Evolutionary conservation across 2,113 vertebrate species (phyloP).

Genomic region (Phainopepla nitens): DNA sequence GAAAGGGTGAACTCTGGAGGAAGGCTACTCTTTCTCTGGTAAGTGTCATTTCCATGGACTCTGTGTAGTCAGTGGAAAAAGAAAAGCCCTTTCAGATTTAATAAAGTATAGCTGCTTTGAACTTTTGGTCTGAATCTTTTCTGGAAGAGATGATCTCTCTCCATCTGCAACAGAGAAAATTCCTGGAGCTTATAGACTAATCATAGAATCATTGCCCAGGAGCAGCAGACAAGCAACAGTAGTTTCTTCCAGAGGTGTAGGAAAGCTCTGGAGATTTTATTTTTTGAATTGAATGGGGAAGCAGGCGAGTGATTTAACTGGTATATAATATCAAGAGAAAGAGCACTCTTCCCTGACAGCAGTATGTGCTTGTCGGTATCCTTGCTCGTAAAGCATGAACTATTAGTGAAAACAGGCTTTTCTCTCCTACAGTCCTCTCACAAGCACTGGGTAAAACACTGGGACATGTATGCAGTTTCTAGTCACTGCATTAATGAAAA

Average conservation of each 20-base stretch:
- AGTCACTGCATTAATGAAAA: not conserved
- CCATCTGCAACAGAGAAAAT: not conserved
- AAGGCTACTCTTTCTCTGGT: not conserved
- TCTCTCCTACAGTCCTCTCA: not conserved
- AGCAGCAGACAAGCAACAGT: not conserved
- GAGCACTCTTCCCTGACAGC: not conserved
- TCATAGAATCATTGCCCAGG: not conserved
- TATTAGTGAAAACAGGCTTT: slow-evolving; percentile 8
- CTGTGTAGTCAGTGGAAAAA: not conserved
- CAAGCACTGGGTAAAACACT: not conserved
- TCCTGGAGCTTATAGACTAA: not conserved
- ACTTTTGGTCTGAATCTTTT: slow-evolving; percentile 4
- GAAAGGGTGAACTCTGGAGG: not conserved
- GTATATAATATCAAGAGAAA: not conserved
- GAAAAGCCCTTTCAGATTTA: not conserved
- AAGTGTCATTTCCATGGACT: not conserved
- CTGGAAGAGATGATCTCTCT: not conserved
- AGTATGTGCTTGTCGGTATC: not conserved
- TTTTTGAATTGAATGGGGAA: not conserved
- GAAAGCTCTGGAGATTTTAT: not conserved
- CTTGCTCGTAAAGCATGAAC: not conserved
- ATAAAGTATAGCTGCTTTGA: not conserved
- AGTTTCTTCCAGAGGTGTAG: not conserved
- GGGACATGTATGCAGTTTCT: not conserved
- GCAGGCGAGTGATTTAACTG: not conserved